Base-by-base conservation (phyloP, 2,888 invertebrate species). In the Ochlodes sylvanus region DNA sequence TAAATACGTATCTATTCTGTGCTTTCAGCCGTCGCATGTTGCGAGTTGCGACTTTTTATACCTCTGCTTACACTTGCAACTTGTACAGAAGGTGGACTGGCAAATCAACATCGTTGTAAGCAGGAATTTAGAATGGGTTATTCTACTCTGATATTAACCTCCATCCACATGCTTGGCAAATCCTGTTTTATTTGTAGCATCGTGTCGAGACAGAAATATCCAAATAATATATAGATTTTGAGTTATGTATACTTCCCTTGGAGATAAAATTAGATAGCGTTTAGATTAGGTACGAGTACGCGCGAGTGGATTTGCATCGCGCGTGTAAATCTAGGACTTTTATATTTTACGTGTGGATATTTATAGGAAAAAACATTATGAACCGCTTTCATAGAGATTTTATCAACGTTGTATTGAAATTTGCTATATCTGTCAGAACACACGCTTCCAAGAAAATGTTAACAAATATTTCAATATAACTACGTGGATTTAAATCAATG, bases 211-310 rank as follows among this genome's bases (percentile, higher is more conserved):
- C 84, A 77, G 79, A 86, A 85, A 86, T 86, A 88, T 80, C 84
- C 76, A 78, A 81, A 85, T 83, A 85, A 85, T 85, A 86, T 84
- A 85, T 84, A 83, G 80, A 85, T 87, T 84, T 87, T 81, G 83
- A 79, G 83, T 85, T 88, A 86, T 86, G 79, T 81, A 81, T 78
- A 75, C 78, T 87, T 82, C 80, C 89, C 89, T 89, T 88, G 88
- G 78, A 79, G 76, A 76, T 84, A 89, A 88, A 87, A 83, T 88
- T 89, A 89, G 86, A 85, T 78, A 82, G 80, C 79, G 75, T 78
- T 34, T 47, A 42, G 42, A 14, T 27, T 42, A 42, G 7, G 15
- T 81, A 81, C 77, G 82, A 78, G 79, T 77, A 27, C 27, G 80
- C 79, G 81, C 81, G 77, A 79, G 77, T 79, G 34, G 32, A 65